Evolutionary conservation across 2,888 invertebrate species (phyloP), one percentile per base, ranked within the genome.

Genomic region (Phortica magna): DNA sequence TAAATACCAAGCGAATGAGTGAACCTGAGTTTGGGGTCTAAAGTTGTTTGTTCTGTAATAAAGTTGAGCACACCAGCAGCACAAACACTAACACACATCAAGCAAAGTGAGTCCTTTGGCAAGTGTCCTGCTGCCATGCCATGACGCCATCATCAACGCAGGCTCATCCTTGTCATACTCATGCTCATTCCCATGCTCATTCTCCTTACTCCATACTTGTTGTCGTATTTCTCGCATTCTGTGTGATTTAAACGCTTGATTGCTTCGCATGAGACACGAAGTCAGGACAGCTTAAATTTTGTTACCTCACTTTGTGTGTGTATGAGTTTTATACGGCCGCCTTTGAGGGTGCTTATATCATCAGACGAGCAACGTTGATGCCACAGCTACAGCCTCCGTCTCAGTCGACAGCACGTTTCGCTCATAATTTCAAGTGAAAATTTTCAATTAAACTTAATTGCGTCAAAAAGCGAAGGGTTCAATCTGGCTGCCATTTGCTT

Each of bases 371-470:
- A n/a, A 55, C n/a, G 12, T 6, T 14, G n/a, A n/a, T n/a, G n/a
- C n/a, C n/a, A n/a, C 64, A 64, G 17, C 43, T 65, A n/a, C 7
- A 42, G 12, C 48, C n/a, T 41, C 55, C 22, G 4, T 14, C 67
- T 12, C 39, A 39, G n/a, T n/a, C 67, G 22, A 14, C 81, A 84
- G 84, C 86, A 86, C 86, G 86, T 86, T 86, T 86, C 83, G 72
- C 89, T 89, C 88, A 87, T 87, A 87, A 89, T 87, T 89, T 88
- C 83, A 87, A 87, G 86, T 88, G 86, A 84, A 87, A 86, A 87
- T 87, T 87, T 87, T 87, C 89, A 87, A 87, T 87, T 87, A 87
- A 87, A 88, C 89, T 87, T 87, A 87, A 87, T 87, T 87, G 86
- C 86, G 84, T 88, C 88, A 68, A 85, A 85, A 85, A 87, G 88